Base-by-base conservation (phyloP, 2,113 vertebrate species). In the Dolichallabes microphthalmus region DNA sequence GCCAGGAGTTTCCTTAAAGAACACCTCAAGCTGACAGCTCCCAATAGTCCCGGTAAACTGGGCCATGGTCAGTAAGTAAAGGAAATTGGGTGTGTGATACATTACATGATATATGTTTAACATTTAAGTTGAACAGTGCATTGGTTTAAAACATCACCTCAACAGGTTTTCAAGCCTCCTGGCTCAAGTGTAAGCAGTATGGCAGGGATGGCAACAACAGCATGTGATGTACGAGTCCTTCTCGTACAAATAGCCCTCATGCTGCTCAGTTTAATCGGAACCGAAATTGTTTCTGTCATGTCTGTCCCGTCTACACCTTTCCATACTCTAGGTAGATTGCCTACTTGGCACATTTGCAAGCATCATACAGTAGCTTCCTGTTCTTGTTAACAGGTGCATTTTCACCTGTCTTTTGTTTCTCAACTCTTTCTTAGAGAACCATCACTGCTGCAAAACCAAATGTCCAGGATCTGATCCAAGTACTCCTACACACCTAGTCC, bases 81-180 rank as follows among this genome's bases (percentile, higher is more conserved):
- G 66, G 30, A 30, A 79, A 22, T 27, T 58, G 17, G 22, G 20
- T 14, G 53, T 12, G 19, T 20, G 53, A 57, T 57, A 17, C 20
- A 52, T 75, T 82, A 64, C n/a, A 75, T 82, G 79, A 86, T 52
- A 82, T 76, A 86, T 75, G 76, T 50, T 50, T 45, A 27, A 55
- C 60, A 82, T 74, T 73, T 82, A n/a, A 12, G 53, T 27, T 75
- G 79, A 66, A 64, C 60, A 53, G 60, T 25, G 20, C n/a, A 78
- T 32, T 76, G 73, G 82, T 73, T 45, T 74, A 35, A 63, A 86
- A 27, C 68, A 25, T 58, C 68, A 57, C 30, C 50, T 32, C 71
- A 63, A 64, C 79, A 84, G 61, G 57, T 73, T 86, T 66, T 60
- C 68, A 66, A 50, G 68, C 19, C 25, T 64, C 58, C 45, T 76